Evolutionary conservation across 2,888 invertebrate genomes (phyloP).

Genomic region (Iselma pallidipennis): DNA sequence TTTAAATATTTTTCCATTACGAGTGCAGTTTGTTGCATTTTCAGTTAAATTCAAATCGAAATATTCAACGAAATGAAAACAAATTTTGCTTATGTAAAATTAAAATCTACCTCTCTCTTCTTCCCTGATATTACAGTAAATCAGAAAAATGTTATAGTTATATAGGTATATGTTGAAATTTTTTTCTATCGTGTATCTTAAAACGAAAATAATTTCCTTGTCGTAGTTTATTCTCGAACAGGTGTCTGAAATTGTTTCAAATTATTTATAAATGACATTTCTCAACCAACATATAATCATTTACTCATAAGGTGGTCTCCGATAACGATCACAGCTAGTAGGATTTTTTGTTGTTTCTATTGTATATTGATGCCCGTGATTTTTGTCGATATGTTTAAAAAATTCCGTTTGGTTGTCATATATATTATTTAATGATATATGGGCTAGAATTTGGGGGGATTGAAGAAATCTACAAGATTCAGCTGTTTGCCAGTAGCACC

Average conservation of each 20-base stretch:
- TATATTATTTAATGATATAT: too few species aligned
- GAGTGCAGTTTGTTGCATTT: background rate
- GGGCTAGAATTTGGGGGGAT: too few species aligned
- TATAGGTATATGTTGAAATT: too few species aligned
- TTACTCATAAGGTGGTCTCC: background rate
- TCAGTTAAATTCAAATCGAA: background rate
- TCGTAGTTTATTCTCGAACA: background rate
- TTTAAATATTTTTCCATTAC: background rate
- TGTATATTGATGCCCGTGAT: background rate
- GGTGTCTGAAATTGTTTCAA: background rate
- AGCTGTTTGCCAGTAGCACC: too few species aligned
- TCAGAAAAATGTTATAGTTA: too few species aligned
- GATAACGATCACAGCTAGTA: background rate
- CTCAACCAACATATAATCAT: background rate
- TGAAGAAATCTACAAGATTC: too few species aligned
- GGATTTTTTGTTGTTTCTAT: too few species aligned
- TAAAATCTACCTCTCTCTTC: too few species aligned
- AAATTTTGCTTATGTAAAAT: background rate
- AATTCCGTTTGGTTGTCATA: too few species aligned
- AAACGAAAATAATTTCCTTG: background rate
- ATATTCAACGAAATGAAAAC: background rate
- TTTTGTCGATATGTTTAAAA: background rate
- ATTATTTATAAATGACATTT: background rate
- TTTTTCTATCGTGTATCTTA: background rate
- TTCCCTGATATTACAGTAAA: too few species aligned